phyloP scores from a whole-genome alignment of 1,140 invertebrate species.

The Drosophila yakuba region DNA sequence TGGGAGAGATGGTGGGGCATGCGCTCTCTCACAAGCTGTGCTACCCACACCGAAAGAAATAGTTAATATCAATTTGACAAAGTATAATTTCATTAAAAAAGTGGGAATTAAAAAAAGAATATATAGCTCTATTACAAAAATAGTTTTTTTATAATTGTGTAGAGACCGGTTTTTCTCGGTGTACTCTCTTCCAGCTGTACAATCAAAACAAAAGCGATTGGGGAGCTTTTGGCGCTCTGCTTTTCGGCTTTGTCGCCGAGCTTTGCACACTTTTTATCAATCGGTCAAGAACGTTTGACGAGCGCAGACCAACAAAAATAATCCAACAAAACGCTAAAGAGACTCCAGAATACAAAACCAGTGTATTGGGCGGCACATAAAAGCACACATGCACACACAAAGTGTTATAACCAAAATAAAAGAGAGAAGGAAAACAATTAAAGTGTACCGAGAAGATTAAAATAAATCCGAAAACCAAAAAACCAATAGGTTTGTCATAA shows the following conservation, averaged over 20 bases:
- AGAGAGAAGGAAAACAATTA: slow-evolving; percentile 27
- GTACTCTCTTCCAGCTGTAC: slow-evolving; percentile 57
- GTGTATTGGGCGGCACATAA: slow-evolving; percentile 13
- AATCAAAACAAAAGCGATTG: slow-evolving; percentile 68
- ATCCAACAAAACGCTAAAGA: slow-evolving; percentile 13
- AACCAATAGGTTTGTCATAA: slow-evolving; percentile 36
- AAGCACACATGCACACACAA: slow-evolving; percentile 7
- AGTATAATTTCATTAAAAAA: too few relatives aligned
- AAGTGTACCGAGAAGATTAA: slow-evolving; percentile 30
- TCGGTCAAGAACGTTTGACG: slow-evolving; percentile 79
- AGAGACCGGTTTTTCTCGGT: slow-evolving; percentile 3
- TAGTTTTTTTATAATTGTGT: neutral
- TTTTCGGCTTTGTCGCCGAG: slow-evolving; percentile 63
- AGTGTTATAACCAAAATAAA: slow-evolving; percentile 77
- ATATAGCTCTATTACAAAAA: neutral
- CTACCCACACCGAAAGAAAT: slow-evolving; percentile 1
- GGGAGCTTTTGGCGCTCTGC: slow-evolving; percentile 57
- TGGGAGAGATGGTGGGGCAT: slow-evolving; percentile 49
- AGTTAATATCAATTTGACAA: too few relatives aligned
- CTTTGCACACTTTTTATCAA: slow-evolving; percentile 77
- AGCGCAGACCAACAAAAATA: slow-evolving; percentile 56
- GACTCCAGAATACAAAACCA: slow-evolving; percentile 7
- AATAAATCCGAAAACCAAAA: slow-evolving; percentile 20
- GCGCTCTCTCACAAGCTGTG: slow-evolving; percentile 14
- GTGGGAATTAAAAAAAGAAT: neutral